A percentile compares a stretch with the other conserved stretches of the same genome.
These are phyloP conservation scores for Echeneis naucrates DNA, from an alignment of 2,797 vertebrate species.

Conservation along the genomic window DNA sequence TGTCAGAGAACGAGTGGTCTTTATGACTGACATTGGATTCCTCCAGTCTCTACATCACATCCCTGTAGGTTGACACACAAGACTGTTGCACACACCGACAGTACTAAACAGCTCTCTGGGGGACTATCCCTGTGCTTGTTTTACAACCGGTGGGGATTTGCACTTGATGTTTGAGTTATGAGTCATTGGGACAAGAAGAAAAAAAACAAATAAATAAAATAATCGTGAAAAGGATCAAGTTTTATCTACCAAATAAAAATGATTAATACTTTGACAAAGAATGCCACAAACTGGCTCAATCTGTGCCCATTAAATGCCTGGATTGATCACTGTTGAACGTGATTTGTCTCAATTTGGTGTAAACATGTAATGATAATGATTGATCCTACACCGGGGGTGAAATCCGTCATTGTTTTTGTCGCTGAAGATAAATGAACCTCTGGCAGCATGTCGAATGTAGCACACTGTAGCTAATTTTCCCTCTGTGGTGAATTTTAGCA, in stretches of 20 bases:
- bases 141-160: conserved; percentile 39
- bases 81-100: conserved; percentile 14
- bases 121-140: conserved; percentile 25
- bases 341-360: conserved; percentile 77
- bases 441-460: conserved; percentile 11
- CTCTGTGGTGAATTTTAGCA: conserved; percentile 2
- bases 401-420: conserved; percentile 50
- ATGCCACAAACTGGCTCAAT: conserved; percentile 35
- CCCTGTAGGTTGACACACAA: conserved; percentile 43
- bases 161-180: conserved; percentile 57
- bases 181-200: conserved; percentile 2
- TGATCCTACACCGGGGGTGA: conserved; percentile 61
- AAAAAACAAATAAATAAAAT: conserved; percentile 52
- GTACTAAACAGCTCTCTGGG: conserved; percentile 51
- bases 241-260: conserved; percentile 65
- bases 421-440: conserved; percentile 60
- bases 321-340: conserved; percentile 59
- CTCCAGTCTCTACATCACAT: conserved; percentile 17
- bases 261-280: conserved; percentile 56
- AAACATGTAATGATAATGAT: conserved; percentile 70
- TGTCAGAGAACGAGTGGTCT: background rate
- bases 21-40: conserved; percentile 42
- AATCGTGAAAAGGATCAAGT: conserved; percentile 45
- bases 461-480: background rate
- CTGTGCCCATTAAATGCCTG: conserved; percentile 36